Evolutionary conservation across 2,113 vertebrate species (phyloP).

Genomic region (Peromyscus maniculatus): DNA sequence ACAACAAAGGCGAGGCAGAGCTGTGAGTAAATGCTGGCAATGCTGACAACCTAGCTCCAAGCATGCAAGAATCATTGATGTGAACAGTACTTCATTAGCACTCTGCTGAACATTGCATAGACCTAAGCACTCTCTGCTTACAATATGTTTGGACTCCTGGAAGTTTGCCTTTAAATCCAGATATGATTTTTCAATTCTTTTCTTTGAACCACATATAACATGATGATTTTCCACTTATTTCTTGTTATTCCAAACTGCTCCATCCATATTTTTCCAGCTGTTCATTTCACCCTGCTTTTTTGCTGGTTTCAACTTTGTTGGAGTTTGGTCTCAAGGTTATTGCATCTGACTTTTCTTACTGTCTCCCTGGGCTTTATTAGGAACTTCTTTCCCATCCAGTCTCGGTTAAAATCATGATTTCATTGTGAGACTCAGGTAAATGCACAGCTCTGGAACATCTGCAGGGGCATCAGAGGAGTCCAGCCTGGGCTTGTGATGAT

Average conservation of each 20-base stretch:
- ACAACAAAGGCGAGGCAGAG: neutral
- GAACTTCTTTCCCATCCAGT: neutral
- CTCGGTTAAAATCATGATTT: neutral
- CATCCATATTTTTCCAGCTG: neutral
- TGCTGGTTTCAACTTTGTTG: neutral
- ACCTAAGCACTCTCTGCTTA: neutral
- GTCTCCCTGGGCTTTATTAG: neutral
- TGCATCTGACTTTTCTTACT: neutral
- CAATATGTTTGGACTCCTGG: neutral
- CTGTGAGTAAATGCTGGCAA: neutral
- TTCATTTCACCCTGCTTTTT: neutral
- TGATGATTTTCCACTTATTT: neutral
- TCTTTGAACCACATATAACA: neutral
- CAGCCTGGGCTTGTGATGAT: neutral
- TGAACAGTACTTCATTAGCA: neutral
- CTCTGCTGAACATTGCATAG: neutral
- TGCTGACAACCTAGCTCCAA: neutral
- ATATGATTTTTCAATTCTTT: slow-evolving; percentile 4
- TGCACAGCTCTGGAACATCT: neutral
- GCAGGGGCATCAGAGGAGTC: neutral
- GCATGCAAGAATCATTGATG: neutral
- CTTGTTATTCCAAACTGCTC: neutral
- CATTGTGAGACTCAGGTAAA: neutral
- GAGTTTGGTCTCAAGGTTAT: neutral
- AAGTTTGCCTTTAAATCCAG: slow-evolving; percentile 16